These are phyloP conservation scores for Eurois occulta DNA, from an alignment of 2,888 invertebrate genomes.

Conservation along the genomic window DNA sequence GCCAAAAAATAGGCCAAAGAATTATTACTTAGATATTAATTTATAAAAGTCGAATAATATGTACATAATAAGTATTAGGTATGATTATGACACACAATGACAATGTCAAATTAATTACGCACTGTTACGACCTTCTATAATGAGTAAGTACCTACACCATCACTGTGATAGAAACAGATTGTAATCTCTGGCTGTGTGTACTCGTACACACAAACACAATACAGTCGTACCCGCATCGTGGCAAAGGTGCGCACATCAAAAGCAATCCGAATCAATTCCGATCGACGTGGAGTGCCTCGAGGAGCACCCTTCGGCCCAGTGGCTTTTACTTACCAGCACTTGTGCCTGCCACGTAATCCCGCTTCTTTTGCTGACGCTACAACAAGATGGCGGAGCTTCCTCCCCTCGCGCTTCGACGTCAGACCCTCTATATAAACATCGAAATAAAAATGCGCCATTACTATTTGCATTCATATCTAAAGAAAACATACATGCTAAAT, in stretches of 20 bases:
- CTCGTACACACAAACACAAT: too few relatives aligned
- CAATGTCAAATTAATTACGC: background rate
- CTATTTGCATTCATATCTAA: constrained; percentile 91
- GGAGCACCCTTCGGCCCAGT: constrained; percentile 66
- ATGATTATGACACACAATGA: background rate
- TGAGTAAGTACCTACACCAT: background rate
- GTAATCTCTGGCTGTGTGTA: background rate
- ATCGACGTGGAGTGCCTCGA: constrained; percentile 56
- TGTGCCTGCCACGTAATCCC: constrained; percentile 66
- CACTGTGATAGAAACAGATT: background rate
- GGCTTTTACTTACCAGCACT: constrained; percentile 76
- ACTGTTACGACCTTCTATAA: background rate
- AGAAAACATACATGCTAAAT: constrained; percentile 90
- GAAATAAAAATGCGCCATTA: constrained; percentile 90
- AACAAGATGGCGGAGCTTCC: constrained; percentile 87
- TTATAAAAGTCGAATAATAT: background rate
- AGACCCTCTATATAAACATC: constrained; percentile 89
- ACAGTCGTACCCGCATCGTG: constrained; percentile 28
- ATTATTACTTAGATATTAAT: background rate
- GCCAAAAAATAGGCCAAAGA: too few relatives aligned
- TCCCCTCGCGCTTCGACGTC: constrained; percentile 66
- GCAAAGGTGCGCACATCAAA: constrained; percentile 48
- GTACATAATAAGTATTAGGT: background rate
- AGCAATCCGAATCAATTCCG: constrained; percentile 53
- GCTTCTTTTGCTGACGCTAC: constrained; percentile 84